Conservation (phyloP, 2,113 vertebrate species). For the Agapornis roseicollis region DNA sequence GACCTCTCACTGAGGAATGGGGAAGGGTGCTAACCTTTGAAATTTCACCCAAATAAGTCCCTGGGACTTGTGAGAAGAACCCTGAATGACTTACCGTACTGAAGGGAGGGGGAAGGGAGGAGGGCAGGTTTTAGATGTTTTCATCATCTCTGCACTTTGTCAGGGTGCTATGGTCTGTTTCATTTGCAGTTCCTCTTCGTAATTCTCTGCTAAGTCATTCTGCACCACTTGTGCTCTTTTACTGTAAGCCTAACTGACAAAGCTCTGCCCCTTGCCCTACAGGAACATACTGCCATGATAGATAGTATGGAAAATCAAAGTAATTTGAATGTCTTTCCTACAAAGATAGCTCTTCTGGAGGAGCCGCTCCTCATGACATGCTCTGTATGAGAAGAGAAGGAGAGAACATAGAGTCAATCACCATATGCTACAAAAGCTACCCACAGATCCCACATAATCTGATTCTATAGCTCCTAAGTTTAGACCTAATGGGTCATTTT, state of each 20-base stretch:
- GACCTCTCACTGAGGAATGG: not conserved
- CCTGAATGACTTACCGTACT: not conserved
- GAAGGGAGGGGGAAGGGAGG: not conserved
- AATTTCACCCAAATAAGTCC: not conserved
- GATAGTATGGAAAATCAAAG: slow-evolving; percentile 1
- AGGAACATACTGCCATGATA: not conserved
- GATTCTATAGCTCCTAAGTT: not conserved
- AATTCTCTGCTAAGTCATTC: slow-evolving; percentile 11
- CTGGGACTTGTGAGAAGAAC: not conserved
- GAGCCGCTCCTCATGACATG: not conserved
- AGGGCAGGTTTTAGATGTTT: not conserved
- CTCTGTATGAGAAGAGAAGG: not conserved
- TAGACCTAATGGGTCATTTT: not conserved
- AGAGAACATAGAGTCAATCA: not conserved
- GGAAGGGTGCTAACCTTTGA: not conserved
- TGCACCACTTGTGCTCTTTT: not conserved
- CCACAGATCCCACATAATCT: not conserved
- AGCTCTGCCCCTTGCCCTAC: slow-evolving; percentile 1
- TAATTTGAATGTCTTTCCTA: slow-evolving; percentile 19
- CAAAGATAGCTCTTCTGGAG: not conserved
- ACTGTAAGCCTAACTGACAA: not conserved
- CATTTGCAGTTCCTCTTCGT: not conserved
- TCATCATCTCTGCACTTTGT: not conserved
- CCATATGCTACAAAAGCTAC: not conserved
- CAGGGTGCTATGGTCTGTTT: not conserved